Evolutionary conservation across 2,113 vertebrate genomes (phyloP).

Genomic region (Prietella phreatophila): DNA sequence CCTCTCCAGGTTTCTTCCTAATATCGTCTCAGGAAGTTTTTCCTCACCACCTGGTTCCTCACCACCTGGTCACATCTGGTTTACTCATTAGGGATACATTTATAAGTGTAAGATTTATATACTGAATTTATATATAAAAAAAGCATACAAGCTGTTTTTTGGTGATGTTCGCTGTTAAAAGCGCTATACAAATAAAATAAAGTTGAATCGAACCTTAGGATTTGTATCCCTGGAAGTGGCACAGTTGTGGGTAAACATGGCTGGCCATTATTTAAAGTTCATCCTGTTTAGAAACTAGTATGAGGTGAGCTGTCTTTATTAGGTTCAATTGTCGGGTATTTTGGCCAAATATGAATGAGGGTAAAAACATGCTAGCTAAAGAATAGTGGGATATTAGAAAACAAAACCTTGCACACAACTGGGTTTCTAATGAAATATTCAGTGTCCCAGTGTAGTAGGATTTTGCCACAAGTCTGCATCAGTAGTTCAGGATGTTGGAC

Average conservation of each 20-base stretch:
- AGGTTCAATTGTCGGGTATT: background rate
- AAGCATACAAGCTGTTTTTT: too few relatives aligned
- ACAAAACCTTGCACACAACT: background rate
- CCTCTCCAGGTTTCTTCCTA: too few relatives aligned
- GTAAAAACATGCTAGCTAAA: background rate
- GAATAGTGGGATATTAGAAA: background rate
- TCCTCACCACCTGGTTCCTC: too few relatives aligned
- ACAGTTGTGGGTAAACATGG: background rate
- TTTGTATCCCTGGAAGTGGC: background rate
- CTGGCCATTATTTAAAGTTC: background rate
- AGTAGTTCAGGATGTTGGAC: slow-evolving; percentile 37
- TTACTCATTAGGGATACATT: too few relatives aligned
- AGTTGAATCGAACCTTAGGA: background rate
- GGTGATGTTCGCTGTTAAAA: too few relatives aligned
- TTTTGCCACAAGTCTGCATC: slow-evolving; percentile 42
- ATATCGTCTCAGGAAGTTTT: too few relatives aligned
- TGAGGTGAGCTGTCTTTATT: background rate
- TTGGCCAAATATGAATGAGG: background rate
- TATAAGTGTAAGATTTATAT: too few relatives aligned
- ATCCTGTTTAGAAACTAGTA: background rate
- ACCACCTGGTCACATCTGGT: too few relatives aligned
- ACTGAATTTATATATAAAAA: too few relatives aligned
- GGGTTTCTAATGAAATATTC: background rate
- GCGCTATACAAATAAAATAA: too few relatives aligned
- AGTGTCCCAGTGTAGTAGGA: slow-evolving; percentile 9